A percentile compares a stretch with the other conserved stretches of the same genome.
Evolutionary conservation across 35 echinoderm and acorn worm species (phyloP).

Genomic region (Amphiura filiformis): DNA sequence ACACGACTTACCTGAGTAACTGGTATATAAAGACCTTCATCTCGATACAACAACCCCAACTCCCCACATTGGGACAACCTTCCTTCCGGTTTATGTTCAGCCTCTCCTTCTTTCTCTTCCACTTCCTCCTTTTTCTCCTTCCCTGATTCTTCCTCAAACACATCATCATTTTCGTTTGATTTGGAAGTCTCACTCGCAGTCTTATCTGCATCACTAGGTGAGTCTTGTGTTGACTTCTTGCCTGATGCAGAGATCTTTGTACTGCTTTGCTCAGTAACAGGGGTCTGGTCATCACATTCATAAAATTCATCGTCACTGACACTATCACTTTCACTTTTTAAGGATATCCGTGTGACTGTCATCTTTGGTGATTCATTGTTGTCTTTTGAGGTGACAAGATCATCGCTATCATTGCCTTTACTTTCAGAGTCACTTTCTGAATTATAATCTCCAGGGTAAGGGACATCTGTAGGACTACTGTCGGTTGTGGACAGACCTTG

Average conservation of each 20-base stretch:
- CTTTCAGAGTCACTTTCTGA: not conserved
- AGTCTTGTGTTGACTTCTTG: not conserved
- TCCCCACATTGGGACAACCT: conserved; percentile 81
- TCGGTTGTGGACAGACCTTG: not conserved
- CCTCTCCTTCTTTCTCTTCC: conserved; percentile 13
- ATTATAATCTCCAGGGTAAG: not conserved
- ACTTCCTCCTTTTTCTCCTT: conserved; percentile 5
- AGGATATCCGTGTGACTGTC: not conserved
- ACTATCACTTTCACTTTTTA: conserved; percentile 29
- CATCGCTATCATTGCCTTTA: not conserved
- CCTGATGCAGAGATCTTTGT: not conserved
- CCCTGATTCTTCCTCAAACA: not conserved
- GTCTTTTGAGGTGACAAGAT: not conserved
- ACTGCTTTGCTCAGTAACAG: not conserved
- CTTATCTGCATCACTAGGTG: not conserved
- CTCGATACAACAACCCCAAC: conserved; percentile 51
- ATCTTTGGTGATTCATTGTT: not conserved
- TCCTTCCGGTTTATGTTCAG: conserved; percentile 59
- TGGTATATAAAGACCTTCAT: conserved; percentile 86
- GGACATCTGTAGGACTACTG: conserved; percentile 19
- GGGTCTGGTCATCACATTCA: conserved; percentile 78
- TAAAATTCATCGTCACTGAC: conserved; percentile 98
- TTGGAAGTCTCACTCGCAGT: not conserved
- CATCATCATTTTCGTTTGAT: not conserved
- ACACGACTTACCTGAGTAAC: conserved; percentile 69